phyloP scores from a whole-genome alignment of 1,140 invertebrate genomes.

The Drosophila willistoni region DNA sequence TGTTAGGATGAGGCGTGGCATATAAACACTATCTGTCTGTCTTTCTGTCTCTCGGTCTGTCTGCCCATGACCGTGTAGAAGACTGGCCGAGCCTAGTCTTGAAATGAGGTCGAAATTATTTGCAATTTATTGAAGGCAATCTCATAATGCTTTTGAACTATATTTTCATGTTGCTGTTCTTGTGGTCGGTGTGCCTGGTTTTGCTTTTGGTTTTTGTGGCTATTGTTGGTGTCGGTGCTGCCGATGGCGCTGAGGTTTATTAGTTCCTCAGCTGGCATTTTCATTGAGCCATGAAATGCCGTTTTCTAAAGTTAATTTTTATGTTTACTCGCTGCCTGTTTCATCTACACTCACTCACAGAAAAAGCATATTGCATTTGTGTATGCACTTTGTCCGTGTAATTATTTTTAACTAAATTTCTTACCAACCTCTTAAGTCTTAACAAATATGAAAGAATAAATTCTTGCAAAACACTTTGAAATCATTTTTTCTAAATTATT shows the following conservation, averaged over 20 bases:
- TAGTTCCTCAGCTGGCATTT: constrained; percentile 66
- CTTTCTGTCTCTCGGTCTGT: too few relatives aligned
- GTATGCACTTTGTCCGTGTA: too few relatives aligned
- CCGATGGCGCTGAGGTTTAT: constrained; percentile 58
- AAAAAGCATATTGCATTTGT: constrained; percentile 17
- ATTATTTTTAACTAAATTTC: not conserved
- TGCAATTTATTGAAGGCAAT: constrained; percentile 82
- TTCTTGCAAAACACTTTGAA: too few relatives aligned
- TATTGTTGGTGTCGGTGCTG: constrained; percentile 30
- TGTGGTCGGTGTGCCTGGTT: constrained; percentile 36
- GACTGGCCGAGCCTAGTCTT: constrained; percentile 52
- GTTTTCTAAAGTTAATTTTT: constrained; percentile 58
- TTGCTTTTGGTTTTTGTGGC: constrained; percentile 35
- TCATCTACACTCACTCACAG: not conserved
- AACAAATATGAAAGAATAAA: not conserved
- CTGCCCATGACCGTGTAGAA: constrained; percentile 69
- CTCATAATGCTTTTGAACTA: constrained; percentile 74
- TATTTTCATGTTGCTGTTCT: constrained; percentile 56
- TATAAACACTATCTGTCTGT: constrained; percentile 18
- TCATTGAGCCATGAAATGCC: constrained; percentile 72
- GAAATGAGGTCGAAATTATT: constrained; percentile 82
- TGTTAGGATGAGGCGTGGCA: constrained; percentile 49
- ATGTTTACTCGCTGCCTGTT: constrained; percentile 51
- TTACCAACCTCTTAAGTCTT: too few relatives aligned
- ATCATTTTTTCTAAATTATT: not conserved